These are phyloP conservation scores for Coenonympha glycerion DNA, from an alignment of 2,888 invertebrate species.

Conservation along the genomic window DNA sequence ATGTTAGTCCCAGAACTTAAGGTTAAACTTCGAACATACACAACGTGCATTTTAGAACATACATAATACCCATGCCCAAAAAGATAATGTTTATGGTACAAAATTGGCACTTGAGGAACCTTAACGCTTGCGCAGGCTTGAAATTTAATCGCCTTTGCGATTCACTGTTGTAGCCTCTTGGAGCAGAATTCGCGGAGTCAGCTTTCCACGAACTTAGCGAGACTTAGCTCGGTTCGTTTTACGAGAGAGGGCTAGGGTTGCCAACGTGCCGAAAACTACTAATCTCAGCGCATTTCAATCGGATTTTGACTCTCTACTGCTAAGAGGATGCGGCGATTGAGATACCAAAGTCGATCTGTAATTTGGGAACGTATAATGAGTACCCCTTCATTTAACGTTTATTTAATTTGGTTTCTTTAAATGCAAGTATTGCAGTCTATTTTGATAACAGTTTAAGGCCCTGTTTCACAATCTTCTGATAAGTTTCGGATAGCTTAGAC, in stretches of 20 bases:
- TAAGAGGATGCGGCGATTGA: not conserved
- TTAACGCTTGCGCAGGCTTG: slow-evolving; percentile 11
- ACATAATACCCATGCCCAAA: not conserved
- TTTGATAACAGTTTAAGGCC: no score
- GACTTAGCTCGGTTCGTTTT: slow-evolving; percentile 17
- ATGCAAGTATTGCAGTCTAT: no score
- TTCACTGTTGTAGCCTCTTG: slow-evolving; percentile 15
- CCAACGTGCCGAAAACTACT: not conserved
- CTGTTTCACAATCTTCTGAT: no score
- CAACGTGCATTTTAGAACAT: not conserved
- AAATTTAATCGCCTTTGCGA: slow-evolving; percentile 19
- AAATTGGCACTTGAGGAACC: slow-evolving; percentile 2
- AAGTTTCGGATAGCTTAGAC: no score
- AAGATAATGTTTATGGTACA: slow-evolving; percentile 1
- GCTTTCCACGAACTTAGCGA: slow-evolving; percentile 13
- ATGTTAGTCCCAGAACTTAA: not conserved
- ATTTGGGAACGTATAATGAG: no score
- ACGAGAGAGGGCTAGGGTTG: slow-evolving; percentile 8
- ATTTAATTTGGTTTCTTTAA: no score
- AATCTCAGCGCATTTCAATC: not conserved
- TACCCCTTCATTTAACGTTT: no score
- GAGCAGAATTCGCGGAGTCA: slow-evolving; percentile 14
- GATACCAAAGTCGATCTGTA: not conserved
- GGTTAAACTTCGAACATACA: not conserved
- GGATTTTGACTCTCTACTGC: not conserved